A percentile compares a stretch with the other conserved stretches of the same genome.
Conservation (phyloP, 2,797 vertebrate genomes). For the Rhinogobio ventralis region DNA sequence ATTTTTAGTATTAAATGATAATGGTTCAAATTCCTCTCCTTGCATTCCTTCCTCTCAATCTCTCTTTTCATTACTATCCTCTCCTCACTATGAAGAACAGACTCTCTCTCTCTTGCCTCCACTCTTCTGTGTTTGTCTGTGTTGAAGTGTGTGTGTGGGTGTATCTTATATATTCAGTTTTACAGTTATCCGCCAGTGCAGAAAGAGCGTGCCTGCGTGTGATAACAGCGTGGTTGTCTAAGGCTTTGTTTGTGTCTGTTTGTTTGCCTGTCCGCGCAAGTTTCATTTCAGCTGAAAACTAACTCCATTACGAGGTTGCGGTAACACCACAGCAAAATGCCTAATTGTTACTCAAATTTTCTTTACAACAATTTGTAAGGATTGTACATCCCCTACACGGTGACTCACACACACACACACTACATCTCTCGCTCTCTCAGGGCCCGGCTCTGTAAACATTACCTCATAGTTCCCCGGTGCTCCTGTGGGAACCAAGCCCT, state of each 20-base stretch:
- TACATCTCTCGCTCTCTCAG: constrained; percentile 32
- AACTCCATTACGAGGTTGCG: constrained; percentile 26
- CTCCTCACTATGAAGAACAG: constrained; percentile 16
- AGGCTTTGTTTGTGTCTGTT: constrained; percentile 38
- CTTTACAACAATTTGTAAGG: constrained; percentile 43
- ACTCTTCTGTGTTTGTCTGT: constrained; percentile 44
- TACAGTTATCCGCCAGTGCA: constrained; percentile 61
- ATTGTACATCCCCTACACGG: constrained; percentile 32
- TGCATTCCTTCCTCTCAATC: constrained; percentile 11
- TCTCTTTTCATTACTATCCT: constrained; percentile 2
- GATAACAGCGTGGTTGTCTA: constrained; percentile 60
- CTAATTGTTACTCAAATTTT: constrained; percentile 33
- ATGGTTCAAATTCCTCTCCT: constrained; percentile 20
- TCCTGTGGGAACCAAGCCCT: constrained; percentile 88
- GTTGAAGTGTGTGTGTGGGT: constrained; percentile 34
- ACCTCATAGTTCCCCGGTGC: constrained; percentile 75
- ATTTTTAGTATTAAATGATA: constrained; percentile 36
- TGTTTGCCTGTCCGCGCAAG: constrained; percentile 52
- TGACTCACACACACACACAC: constrained; percentile 33
- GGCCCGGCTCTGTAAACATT: constrained; percentile 75
- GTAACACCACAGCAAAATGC: constrained; percentile 35
- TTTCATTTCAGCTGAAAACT: constrained; percentile 45
- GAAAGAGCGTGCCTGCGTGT: constrained; percentile 52
- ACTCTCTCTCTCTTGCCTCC: constrained; percentile 33
- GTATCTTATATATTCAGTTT: constrained; percentile 57